Base-by-base conservation (phyloP, 2,797 vertebrate genomes). In the Neoniphon sammara region DNA sequence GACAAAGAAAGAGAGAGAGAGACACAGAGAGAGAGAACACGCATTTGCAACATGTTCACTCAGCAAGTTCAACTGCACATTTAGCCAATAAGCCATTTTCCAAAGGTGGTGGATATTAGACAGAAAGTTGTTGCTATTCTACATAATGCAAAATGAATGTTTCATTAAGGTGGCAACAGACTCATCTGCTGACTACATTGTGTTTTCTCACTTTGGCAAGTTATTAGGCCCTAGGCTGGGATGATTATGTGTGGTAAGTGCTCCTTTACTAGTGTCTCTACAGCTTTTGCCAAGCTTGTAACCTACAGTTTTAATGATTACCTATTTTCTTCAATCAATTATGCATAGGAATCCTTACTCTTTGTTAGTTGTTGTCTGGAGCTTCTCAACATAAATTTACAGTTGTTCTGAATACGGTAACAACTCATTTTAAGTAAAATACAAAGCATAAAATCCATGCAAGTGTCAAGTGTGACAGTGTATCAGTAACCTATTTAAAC, bases 11-110 rank as follows among this genome's bases (percentile, higher is more conserved):
- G 34, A 80, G 70, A 86, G 63, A 55, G 52, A 81, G 52, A 76
- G 68, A 75, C 27, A 73, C 5, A 34, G 50, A 70, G 39, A 72
- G 62, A 79, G 58, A 83, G 69, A 82, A 76, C 62, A 82, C 18
- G 70, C 77, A 85, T 94, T 93, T 92, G 91, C 83, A 90, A 91
- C 73, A 81, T 82, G 87, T 88, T 91, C 86, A 87, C 77, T 86
- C 75, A 76, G 83, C 78, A 89, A 76, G 70, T 84, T 88, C 78
- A 82, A 82, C 77, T 83, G 75, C 85, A 79, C 83, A 89, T 83
- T 86, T 77, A 83, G 73, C 84, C 80, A 89, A 86, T 78, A 66
- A 85, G 77, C 62, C 83, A 59, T 81, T 85, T 70, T 65, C 63
- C 60, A 68, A 78, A 82, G 76, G 83, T 80, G 73, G 57, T 42